Conservation (phyloP, 2,113 vertebrate genomes). For the Muscicapa adusta region DNA sequence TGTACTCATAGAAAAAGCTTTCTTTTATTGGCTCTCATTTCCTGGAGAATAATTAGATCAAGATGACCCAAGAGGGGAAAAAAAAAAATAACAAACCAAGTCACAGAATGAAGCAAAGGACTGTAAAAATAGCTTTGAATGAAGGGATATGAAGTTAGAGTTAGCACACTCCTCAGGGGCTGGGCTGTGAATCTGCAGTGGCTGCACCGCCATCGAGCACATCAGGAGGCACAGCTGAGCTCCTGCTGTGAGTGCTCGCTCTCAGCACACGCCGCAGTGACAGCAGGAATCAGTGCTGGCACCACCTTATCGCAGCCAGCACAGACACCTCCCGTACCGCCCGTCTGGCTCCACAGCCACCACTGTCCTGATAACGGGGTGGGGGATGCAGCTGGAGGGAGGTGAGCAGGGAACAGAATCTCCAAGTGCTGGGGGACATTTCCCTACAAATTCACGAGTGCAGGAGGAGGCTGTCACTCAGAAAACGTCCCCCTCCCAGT, state of each 20-base stretch:
- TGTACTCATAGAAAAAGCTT: conserved; percentile 28
- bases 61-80: neutral
- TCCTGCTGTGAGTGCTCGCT: neutral
- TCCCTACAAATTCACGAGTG: neutral
- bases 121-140: neutral
- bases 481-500: neutral
- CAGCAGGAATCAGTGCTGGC: neutral
- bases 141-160: neutral
- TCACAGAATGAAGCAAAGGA: neutral
- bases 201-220: neutral
- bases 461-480: neutral
- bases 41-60: conserved; percentile 44
- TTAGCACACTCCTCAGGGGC: neutral
- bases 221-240: neutral
- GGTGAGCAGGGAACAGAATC: neutral
- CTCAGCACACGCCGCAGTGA: neutral
- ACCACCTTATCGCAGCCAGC: neutral
- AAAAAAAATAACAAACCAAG: neutral
- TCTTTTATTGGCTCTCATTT: conserved; percentile 47
- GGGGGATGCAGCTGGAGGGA: neutral
- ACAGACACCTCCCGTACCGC: neutral
- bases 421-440: neutral
- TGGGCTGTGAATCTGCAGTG: neutral
- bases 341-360: neutral
- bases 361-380: neutral